Percentiles rank a stretch among this genome's conserved stretches.
These are phyloP conservation scores for Ara ararauna DNA, from an alignment of 2,797 vertebrate species.

Conservation along the genomic window DNA sequence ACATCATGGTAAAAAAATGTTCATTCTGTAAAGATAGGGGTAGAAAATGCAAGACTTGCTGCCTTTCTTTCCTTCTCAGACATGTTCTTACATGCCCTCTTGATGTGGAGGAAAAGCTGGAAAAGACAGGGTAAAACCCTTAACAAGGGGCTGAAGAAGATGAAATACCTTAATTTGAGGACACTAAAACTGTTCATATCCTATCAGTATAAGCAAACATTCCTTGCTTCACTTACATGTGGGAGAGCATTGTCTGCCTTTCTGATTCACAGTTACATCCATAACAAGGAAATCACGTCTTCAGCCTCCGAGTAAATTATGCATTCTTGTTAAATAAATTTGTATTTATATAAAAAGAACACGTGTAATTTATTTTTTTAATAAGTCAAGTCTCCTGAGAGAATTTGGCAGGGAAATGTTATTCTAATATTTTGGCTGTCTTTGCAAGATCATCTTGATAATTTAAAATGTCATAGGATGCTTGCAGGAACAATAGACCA, in stretches of 20 bases:
- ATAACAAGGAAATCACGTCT: background rate
- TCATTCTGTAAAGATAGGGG: background rate
- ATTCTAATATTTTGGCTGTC: conserved; percentile 28
- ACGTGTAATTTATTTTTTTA: conserved; percentile 24
- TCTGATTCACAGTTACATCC: background rate
- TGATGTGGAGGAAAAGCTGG: background rate
- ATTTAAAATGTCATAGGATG: conserved; percentile 37
- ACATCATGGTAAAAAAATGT: fast-evolving
- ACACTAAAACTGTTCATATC: background rate
- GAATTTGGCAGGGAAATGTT: conserved; percentile 18
- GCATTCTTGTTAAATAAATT: background rate
- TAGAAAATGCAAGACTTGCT: background rate
- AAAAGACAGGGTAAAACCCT: background rate
- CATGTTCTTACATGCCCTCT: background rate
- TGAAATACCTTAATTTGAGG: background rate
- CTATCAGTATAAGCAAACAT: background rate
- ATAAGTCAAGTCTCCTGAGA: conserved; percentile 14
- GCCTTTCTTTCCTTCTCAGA: background rate
- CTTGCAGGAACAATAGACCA: conserved; percentile 34
- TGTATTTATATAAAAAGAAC: conserved; percentile 32
- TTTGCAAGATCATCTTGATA: conserved; percentile 41
- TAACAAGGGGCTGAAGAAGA: background rate
- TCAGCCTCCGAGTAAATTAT: background rate
- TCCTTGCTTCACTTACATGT: background rate
- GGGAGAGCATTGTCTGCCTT: background rate